Evolutionary conservation across 2,888 invertebrate species (phyloP).

Genomic region (Deladenus siricidicola): DNA sequence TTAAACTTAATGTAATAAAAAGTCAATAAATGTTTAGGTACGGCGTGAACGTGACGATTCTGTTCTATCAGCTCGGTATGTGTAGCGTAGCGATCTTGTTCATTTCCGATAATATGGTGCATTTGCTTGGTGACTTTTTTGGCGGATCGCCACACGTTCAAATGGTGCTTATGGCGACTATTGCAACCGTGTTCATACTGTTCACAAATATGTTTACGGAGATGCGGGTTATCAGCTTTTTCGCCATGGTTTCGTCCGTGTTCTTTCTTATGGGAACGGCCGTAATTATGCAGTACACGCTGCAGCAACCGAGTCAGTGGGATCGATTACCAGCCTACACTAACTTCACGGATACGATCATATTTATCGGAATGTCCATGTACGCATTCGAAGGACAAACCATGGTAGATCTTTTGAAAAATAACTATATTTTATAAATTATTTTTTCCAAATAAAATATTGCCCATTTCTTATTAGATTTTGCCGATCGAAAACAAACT

Average conservation of each 20-base stretch:
- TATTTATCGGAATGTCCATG: constrained; percentile 53
- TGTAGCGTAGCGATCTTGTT: constrained; percentile 53
- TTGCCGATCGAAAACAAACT: constrained; percentile 53
- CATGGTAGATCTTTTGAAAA: constrained; percentile 35
- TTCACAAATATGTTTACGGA: constrained; percentile 48
- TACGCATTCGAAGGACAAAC: constrained; percentile 54
- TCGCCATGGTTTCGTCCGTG: constrained; percentile 51
- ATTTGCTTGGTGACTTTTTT: constrained; percentile 41
- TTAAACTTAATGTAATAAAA: background rate
- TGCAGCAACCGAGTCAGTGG: constrained; percentile 50
- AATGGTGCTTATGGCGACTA: constrained; percentile 46
- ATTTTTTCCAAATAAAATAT: background rate
- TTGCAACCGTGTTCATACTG: constrained; percentile 44
- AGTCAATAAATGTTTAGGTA: constrained; percentile 37
- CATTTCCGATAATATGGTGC: constrained; percentile 51
- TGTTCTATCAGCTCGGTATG: constrained; percentile 54
- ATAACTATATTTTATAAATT: background rate
- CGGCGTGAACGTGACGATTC: constrained; percentile 52
- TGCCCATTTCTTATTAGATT: constrained; percentile 31
- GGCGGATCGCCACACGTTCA: constrained; percentile 38
- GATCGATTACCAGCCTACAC: constrained; percentile 43
- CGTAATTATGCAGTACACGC: constrained; percentile 50
- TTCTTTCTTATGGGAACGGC: constrained; percentile 52
- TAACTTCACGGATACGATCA: constrained; percentile 47
- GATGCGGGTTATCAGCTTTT: constrained; percentile 29